Percentiles rank a stretch among this genome's conserved stretches.
These are phyloP conservation scores for Eurystomus gularis DNA, from an alignment of 2,113 vertebrate species.

Conservation along the genomic window DNA sequence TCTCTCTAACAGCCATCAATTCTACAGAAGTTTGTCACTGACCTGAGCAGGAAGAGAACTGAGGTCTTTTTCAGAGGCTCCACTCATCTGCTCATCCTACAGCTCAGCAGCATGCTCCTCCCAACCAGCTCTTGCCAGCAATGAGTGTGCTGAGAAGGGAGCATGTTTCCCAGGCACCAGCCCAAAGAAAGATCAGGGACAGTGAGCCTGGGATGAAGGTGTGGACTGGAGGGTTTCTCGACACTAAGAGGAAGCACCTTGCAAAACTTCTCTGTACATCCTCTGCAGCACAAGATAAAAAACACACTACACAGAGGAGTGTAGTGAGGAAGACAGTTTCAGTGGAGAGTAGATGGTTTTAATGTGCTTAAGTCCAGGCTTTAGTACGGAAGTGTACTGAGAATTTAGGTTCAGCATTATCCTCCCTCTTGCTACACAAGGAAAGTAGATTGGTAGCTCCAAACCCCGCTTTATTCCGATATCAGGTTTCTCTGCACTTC, in stretches of 20 bases:
- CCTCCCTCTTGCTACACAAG: not conserved
- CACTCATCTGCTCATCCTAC: not conserved
- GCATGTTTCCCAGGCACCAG: not conserved
- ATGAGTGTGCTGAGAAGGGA: not conserved
- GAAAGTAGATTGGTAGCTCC: not conserved
- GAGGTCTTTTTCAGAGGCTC: not conserved
- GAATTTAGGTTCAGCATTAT: not conserved
- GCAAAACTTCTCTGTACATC: not conserved
- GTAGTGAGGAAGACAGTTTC: not conserved
- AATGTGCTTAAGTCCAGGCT: not conserved
- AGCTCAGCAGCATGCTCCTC: not conserved
- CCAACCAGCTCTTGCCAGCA: not conserved
- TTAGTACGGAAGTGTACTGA: not conserved
- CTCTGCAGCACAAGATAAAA: not conserved
- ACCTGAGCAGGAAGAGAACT: not conserved
- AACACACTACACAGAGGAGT: too few species aligned
- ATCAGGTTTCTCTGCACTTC: slow-evolving; percentile 22
- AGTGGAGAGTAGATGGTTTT: not conserved
- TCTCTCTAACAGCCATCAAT: not conserved
- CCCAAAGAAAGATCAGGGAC: not conserved
- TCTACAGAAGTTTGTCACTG: not conserved
- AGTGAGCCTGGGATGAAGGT: not conserved
- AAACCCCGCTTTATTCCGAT: not conserved
- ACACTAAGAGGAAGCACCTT: not conserved
- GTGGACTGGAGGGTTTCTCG: not conserved